phyloP scores from a whole-genome alignment of 2,797 vertebrate species.

The Melanotaenia maccullochi region DNA sequence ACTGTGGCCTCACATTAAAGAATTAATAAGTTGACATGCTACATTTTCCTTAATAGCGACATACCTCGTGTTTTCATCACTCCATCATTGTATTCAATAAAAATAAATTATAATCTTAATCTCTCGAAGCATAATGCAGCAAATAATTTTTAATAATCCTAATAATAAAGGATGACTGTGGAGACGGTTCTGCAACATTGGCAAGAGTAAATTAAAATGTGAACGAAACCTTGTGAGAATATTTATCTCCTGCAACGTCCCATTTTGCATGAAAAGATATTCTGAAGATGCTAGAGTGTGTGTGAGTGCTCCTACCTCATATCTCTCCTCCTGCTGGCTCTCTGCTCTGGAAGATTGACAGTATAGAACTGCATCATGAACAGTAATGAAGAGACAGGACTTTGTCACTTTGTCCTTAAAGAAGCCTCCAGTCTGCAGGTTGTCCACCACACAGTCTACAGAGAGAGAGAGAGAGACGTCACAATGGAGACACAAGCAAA shows the following conservation, averaged over 20 bases:
- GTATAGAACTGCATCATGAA: conserved; percentile 87
- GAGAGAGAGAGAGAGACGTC: not conserved
- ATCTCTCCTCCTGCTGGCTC: not conserved
- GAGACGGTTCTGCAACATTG: not conserved
- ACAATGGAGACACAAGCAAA: not conserved
- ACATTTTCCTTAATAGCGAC: too few relatives aligned
- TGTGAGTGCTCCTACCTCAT: conserved; percentile 10
- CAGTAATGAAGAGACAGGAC: conserved; percentile 86
- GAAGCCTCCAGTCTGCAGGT: conserved; percentile 88
- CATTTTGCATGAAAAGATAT: too few relatives aligned
- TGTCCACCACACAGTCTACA: conserved; percentile 80
- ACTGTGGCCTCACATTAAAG: not conserved
- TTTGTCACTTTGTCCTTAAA: conserved; percentile 88
- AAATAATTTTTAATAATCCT: not conserved
- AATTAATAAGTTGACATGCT: not conserved
- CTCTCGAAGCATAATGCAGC: not conserved
- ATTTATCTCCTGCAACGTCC: too few relatives aligned
- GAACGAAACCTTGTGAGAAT: too few relatives aligned
- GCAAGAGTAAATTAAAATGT: not conserved
- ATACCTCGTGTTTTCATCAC: too few relatives aligned
- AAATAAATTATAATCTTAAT: too few relatives aligned
- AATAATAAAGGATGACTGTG: too few relatives aligned
- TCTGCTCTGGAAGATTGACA: conserved; percentile 50
- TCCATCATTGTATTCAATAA: too few relatives aligned
- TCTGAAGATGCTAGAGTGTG: not conserved